These are phyloP conservation scores for Drusus annulatus DNA, from an alignment of 1,140 invertebrate genomes.

Conservation along the genomic window DNA sequence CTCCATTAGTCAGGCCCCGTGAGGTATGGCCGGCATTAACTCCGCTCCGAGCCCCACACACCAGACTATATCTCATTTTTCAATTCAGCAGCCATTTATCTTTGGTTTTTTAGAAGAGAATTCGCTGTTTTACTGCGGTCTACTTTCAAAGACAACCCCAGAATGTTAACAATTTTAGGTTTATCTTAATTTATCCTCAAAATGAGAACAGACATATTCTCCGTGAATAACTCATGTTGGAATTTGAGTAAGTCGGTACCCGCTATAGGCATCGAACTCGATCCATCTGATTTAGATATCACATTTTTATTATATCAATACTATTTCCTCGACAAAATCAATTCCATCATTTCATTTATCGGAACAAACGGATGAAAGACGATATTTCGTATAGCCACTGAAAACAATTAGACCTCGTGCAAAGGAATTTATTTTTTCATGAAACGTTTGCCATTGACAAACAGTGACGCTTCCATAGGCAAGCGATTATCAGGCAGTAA, in stretches of 20 bases:
- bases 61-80: conserved; percentile 48
- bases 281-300: too few species aligned
- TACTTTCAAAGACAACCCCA: background rate
- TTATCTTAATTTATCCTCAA: too few species aligned
- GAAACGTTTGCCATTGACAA: conserved; percentile 29
- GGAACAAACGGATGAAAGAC: too few species aligned
- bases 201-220: too few species aligned
- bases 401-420: background rate
- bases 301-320: too few species aligned
- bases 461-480: conserved; percentile 33
- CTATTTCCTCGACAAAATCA: too few species aligned
- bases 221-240: too few species aligned
- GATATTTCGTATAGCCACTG: background rate
- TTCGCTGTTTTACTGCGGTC: conserved; percentile 16
- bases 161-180: background rate
- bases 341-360: too few species aligned
- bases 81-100: conserved; percentile 47
- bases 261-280: too few species aligned
- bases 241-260: too few species aligned
- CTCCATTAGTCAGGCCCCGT: conserved; percentile 45
- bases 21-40: conserved; percentile 46
- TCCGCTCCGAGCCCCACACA: background rate
- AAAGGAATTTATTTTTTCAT: conserved; percentile 2
- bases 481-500: conserved; percentile 36
- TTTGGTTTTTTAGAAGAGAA: conserved; percentile 34